Conservation (phyloP, 2,797 vertebrate genomes). For the Loris lydekkerianus region DNA sequence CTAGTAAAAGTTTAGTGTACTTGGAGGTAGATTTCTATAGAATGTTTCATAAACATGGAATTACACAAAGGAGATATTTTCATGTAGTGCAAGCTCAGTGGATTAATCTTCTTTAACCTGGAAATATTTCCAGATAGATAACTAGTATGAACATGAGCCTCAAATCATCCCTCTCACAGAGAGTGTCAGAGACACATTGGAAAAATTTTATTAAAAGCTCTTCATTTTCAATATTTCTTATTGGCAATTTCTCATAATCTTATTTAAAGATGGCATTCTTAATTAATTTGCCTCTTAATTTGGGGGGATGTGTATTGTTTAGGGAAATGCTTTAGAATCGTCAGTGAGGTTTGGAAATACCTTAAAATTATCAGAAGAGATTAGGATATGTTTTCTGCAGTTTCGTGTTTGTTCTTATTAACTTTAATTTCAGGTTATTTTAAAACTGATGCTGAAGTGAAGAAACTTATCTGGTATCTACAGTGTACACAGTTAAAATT, state of each 20-base stretch:
- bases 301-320: slow-evolving; percentile 27
- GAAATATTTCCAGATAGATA: background rate
- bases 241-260: background rate
- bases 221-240: background rate
- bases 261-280: slow-evolving; percentile 10
- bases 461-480: background rate
- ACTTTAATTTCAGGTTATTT: slow-evolving; percentile 58
- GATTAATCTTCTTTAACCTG: background rate
- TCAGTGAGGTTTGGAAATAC: background rate
- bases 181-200: background rate
- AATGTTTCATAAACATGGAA: slow-evolving; percentile 18
- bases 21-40: slow-evolving; percentile 11
- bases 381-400: background rate
- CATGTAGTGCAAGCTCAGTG: slow-evolving; percentile 1
- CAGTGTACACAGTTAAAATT: background rate
- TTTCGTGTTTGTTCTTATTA: slow-evolving; percentile 3
- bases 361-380: background rate
- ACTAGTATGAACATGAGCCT: background rate
- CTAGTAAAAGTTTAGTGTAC: background rate
- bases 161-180: background rate
- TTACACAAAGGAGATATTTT: slow-evolving; percentile 31
- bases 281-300: background rate
- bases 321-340: slow-evolving; percentile 13
- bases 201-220: background rate
- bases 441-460: background rate